Percentiles rank a stretch among this genome's conserved stretches.
Evolutionary conservation across 2,797 vertebrate species (phyloP).

Genomic region (Prunella strophiata): DNA sequence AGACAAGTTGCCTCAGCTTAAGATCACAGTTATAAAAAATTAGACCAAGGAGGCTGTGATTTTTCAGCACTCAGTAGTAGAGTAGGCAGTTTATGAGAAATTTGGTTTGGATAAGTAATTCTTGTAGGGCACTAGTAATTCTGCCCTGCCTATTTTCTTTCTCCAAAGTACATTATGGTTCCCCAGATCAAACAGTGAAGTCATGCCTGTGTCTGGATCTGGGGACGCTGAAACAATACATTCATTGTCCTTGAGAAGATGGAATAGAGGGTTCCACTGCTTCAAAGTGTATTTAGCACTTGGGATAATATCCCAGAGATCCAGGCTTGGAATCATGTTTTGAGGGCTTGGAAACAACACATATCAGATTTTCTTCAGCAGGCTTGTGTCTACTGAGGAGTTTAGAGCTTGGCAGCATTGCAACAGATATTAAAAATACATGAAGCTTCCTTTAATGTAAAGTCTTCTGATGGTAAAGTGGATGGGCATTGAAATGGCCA

Average conservation of each 20-base stretch:
- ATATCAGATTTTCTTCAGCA: not conserved
- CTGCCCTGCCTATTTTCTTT: not conserved
- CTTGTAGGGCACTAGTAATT: not conserved
- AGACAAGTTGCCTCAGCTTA: not conserved
- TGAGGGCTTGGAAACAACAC: not conserved
- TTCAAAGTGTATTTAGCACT: not conserved
- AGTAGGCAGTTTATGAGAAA: not conserved
- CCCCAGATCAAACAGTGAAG: not conserved
- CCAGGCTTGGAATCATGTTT: not conserved
- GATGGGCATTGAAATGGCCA: not conserved
- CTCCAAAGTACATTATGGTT: not conserved
- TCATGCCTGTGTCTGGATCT: not conserved
- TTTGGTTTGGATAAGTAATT: not conserved
- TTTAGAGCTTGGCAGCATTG: not conserved
- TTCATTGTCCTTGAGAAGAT: not conserved
- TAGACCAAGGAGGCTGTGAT: not conserved
- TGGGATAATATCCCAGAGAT: not conserved
- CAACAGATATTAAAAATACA: not conserved
- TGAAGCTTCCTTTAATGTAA: not conserved
- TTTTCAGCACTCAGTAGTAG: not conserved
- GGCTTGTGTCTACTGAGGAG: not conserved
- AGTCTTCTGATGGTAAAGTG: conserved; percentile 18
- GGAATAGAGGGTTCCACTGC: not conserved
- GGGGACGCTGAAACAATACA: not conserved
- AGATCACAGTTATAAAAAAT: not conserved